These are phyloP conservation scores for Rhagium mordax DNA, from an alignment of 2,888 invertebrate species.

Conservation along the genomic window DNA sequence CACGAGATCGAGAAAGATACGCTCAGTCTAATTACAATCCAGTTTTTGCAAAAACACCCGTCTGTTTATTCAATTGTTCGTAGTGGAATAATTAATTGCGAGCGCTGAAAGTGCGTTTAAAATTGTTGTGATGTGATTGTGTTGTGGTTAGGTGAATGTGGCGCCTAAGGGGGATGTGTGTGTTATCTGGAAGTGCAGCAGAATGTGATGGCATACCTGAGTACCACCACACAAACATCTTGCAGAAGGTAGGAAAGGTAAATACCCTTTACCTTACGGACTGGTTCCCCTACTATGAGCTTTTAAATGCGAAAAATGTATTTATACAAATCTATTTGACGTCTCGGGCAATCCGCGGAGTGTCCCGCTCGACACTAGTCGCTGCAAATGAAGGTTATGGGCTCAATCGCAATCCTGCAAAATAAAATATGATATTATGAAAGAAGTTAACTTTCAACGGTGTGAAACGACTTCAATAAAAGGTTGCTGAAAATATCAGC, in stretches of 20 bases:
- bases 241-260: slow-evolving; percentile 58
- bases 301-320: neutral
- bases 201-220: slow-evolving; percentile 58
- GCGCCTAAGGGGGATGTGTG: slow-evolving; percentile 19
- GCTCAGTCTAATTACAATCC: slow-evolving; percentile 32
- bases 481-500: too few species aligned
- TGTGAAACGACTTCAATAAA: too few species aligned
- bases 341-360: neutral
- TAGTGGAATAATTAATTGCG: neutral
- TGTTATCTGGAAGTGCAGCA: slow-evolving; percentile 35
- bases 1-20: slow-evolving; percentile 44
- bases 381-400: neutral
- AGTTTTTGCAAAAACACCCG: slow-evolving; percentile 33
- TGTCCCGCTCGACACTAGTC: neutral
- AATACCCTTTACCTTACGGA: slow-evolving; percentile 32
- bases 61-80: neutral
- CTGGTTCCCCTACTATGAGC: neutral
- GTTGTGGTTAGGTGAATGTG: slow-evolving; percentile 22
- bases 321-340: neutral
- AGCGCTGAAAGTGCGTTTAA: neutral
- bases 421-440: too few species aligned
- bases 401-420: neutral
- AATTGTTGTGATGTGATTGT: neutral
- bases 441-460: too few species aligned
- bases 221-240: slow-evolving; percentile 47